Conservation (phyloP, 1,140 invertebrate species). For the Anoplophora glabripennis region DNA sequence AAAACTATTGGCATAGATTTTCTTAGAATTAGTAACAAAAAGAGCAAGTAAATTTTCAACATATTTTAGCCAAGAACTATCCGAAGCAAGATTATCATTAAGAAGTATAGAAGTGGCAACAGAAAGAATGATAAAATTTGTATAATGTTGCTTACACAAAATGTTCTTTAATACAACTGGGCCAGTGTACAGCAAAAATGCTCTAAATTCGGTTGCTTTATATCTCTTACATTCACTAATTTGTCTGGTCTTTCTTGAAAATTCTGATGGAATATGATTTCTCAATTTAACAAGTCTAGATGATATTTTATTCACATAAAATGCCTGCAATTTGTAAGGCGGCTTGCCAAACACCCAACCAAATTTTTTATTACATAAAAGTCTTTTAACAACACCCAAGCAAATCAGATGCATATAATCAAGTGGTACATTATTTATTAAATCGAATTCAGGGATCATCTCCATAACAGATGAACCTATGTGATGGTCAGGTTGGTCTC, state of each 20-base stretch:
- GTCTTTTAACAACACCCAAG: too few species aligned
- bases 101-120: background rate
- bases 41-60: background rate
- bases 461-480: background rate
- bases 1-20: background rate
- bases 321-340: background rate
- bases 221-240: background rate
- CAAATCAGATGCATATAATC: conserved; percentile 3
- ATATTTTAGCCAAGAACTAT: background rate
- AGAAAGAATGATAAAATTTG: background rate
- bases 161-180: background rate
- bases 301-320: too few species aligned
- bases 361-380: too few species aligned
- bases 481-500: too few species aligned
- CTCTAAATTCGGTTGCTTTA: background rate
- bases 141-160: background rate
- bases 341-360: too few species aligned
- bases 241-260: background rate
- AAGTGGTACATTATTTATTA: background rate
- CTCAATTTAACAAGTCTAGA: too few species aligned
- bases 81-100: background rate
- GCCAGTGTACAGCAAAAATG: background rate
- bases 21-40: background rate
- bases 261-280: background rate
- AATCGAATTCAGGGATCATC: background rate